Base-by-base conservation (phyloP, 2,113 vertebrate species). In the Scalopus aquaticus region DNA sequence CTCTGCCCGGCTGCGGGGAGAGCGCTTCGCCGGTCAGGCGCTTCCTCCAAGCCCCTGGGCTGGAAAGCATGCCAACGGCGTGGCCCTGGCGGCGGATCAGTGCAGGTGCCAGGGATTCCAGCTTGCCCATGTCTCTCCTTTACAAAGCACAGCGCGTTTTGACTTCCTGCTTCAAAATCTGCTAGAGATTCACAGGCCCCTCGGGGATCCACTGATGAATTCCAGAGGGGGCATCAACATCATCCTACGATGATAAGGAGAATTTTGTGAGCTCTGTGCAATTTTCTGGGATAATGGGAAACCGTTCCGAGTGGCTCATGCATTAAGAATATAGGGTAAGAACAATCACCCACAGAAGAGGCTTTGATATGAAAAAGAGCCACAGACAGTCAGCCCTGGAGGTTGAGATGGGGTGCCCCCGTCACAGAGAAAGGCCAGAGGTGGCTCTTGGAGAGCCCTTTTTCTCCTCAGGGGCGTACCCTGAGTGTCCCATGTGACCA, bases 31-130 rank as follows among this genome's bases (percentile, higher is more conserved):
- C 12, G 3, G 28, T 37, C 56, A 49, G 51, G 0, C 44, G 4
- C 6, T 0, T 56, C 32, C 24, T 72, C 69, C 60, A 37, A 46
- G 51, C 46, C 54, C 51, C 5, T 5, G 64, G 15, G 42, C 49
- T 1, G 0, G 22, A 39, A 6, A 37, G 24, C 65, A 13, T n/a
- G n/a, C n/a, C 6, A 15, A 35, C 20, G 39, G 0, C 8, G 1
- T 32, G 24, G 22, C 51, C 51, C 51, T n/a, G n/a, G n/a, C n/a
- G n/a, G 20, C 16, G 3, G 51, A 44, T 44, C 44, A 44, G 44
- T 44, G 44, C 9, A 49, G 46, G 10, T 49, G 46, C 46, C 46
- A 17, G 51, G 51, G 17, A 54, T 19, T 54, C 51, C 17, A 17
- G 19, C 51, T 26, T 4, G 11, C 60, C 35, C 5, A 10, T 7